Percentiles rank a stretch among this genome's conserved stretches.
These are phyloP conservation scores for Drosophila kurseongensis DNA, from an alignment of 1,140 invertebrate species.

Conservation along the genomic window DNA sequence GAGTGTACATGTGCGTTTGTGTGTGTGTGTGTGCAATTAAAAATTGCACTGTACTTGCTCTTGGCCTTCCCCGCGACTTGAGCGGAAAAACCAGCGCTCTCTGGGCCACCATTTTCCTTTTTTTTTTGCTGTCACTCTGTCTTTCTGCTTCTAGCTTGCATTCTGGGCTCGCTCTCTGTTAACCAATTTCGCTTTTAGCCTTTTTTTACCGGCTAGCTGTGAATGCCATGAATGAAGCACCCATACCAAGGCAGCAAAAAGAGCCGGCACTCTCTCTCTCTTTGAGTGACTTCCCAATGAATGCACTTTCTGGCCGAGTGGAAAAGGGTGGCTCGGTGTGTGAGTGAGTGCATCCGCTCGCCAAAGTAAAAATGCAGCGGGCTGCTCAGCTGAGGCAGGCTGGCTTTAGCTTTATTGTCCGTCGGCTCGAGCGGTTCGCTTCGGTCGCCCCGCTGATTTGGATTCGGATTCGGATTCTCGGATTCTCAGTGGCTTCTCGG, in stretches of 20 bases:
- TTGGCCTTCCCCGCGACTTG: slow-evolving; percentile 39
- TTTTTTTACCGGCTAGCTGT: slow-evolving; percentile 71
- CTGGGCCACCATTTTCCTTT: slow-evolving; percentile 76
- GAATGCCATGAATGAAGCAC: slow-evolving; percentile 73
- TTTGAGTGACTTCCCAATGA: slow-evolving; percentile 14
- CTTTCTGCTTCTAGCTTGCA: slow-evolving; percentile 4
- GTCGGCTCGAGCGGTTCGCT: slow-evolving; percentile 80
- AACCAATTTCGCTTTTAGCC: slow-evolving; percentile 81
- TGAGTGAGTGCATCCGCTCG: slow-evolving; percentile 42
- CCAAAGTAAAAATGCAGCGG: slow-evolving; percentile 23
- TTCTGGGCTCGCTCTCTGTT: slow-evolving; percentile 45
- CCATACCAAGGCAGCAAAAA: slow-evolving; percentile 27
- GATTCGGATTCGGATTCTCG: slow-evolving; percentile 47
- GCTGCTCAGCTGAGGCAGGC: slow-evolving; percentile 63
- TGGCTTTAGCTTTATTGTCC: slow-evolving; percentile 81
- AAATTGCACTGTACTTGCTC: slow-evolving; percentile 65
- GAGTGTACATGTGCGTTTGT: slow-evolving; percentile 32
- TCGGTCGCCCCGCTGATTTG: slow-evolving; percentile 72
- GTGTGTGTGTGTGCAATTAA: slow-evolving; percentile 67
- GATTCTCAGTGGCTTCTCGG: slow-evolving; percentile 1
- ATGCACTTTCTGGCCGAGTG: slow-evolving; percentile 52
- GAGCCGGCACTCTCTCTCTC: slow-evolving; percentile 57
- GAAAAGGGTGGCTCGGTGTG: not conserved
- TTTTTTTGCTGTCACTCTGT: slow-evolving; percentile 21
- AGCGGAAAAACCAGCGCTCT: slow-evolving; percentile 35